Conservation (phyloP, 2,888 invertebrate genomes). For the Scaptomyza caliginosa region DNA sequence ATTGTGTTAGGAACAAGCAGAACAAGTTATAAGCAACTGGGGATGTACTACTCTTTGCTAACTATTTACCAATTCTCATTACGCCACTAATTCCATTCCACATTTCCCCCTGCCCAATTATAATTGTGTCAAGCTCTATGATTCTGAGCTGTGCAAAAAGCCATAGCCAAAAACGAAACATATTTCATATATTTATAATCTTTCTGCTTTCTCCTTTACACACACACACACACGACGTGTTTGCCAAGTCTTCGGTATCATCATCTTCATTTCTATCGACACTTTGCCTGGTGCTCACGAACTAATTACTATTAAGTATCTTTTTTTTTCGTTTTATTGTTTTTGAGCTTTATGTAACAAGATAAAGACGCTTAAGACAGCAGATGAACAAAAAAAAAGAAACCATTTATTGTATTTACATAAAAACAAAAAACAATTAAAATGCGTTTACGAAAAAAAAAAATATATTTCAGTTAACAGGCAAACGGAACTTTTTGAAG, state of each 20-base stretch:
- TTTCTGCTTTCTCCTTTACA: slow-evolving; percentile 64
- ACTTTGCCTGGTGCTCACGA: slow-evolving; percentile 65
- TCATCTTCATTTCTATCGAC: slow-evolving; percentile 66
- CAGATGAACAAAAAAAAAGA: no score
- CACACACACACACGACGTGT: slow-evolving; percentile 17
- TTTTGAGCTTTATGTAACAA: slow-evolving; percentile 73
- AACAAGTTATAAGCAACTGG: no score
- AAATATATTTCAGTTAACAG: slow-evolving; percentile 11
- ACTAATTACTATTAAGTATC: slow-evolving; percentile 77
- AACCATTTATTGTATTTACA: slow-evolving; percentile 74
- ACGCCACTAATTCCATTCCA: no score
- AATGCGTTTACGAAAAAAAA: slow-evolving; percentile 60
- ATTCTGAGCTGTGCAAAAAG: slow-evolving; percentile 51
- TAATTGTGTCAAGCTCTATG: slow-evolving; percentile 42
- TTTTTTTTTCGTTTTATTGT: no score
- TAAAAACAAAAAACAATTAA: slow-evolving; percentile 64
- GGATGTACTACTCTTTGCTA: no score
- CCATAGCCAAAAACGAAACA: slow-evolving; percentile 4
- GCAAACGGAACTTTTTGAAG: slow-evolving; percentile 50
- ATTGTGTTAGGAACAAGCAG: slow-evolving; percentile 6
- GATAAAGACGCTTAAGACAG: no score
- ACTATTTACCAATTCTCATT: not conserved
- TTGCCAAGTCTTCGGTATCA: no score
- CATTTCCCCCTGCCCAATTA: not conserved
- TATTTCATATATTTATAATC: slow-evolving; percentile 42